Evolutionary conservation across 92 coral and sea anemone genomes (phyloP), one percentile per base, ranked within the genome.

Genomic region (Zoanthus sociatus): DNA sequence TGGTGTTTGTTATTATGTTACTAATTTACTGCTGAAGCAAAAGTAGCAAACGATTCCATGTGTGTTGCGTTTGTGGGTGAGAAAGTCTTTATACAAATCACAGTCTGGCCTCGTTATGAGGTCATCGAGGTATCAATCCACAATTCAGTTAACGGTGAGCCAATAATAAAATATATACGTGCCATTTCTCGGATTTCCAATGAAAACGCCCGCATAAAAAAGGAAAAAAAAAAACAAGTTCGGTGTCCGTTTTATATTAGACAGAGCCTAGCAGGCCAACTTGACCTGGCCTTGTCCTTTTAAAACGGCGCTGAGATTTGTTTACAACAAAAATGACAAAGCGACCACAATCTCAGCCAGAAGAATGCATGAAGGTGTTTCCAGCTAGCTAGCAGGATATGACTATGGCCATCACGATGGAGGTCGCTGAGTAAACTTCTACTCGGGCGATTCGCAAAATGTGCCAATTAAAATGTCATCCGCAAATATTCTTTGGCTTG

Each of bases 301-400:
- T 37, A 37, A 37, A 64, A 81, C 85, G 73, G 73, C 64, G 61
- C 56, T 20, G 44, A 60, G 75, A 55, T 81, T 81, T 81, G 75
- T 81, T 81, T 81, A 66, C 74, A 20, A 70, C 44, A 15, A 17
- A 66, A 63, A 75, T 81, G 85, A 81, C 85, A 81, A 81, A 81
- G 85, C 64, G 85, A 64, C 70, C 66, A 81, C 64, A 81, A 81
- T 56, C 61, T 74, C 58, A 45, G 85, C 58, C 75, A 81, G 60
- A 67, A 66, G 46, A 81, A 46, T 18, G 26, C 26, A 26, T 26
- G 85, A 68, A 81, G 20, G 85, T 81, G 85, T 64, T 81, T 37
- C 85, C 60, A 81, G 70, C 85, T 17, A n/a, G 15, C 85, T 17
- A n/a, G 26, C 85, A 81, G 85, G 85, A 81, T 64, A 81, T 64